Evolutionary conservation across 2,797 vertebrate species (phyloP), one percentile per base, ranked within the genome.

Genomic region (Falco cherrug): DNA sequence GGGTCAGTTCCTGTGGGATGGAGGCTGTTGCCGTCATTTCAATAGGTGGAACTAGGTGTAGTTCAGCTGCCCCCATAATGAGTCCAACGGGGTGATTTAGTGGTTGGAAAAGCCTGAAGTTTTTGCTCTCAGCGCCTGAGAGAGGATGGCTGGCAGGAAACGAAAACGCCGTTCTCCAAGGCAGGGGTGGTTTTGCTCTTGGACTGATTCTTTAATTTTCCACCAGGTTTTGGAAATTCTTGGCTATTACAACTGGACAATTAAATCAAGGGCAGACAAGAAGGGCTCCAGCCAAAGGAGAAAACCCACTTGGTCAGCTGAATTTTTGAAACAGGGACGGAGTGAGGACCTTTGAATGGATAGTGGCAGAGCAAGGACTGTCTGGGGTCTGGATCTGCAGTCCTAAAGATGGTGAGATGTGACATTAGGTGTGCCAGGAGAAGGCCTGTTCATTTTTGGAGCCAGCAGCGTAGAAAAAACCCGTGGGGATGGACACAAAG

Each of bases 1-100:
- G 93, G 97, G 97, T 97, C 97, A 97, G 85, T 94, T 97, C 97
- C 97, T 95, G 83, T 87, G 84, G 96, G 90, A 56, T 82, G 95
- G 64, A 64, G 93, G 4, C 85, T 17, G 51, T 39, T 90, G 90
- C 89, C 35, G 0, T 50, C 94, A 95, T 97, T 97, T 97, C 97
- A 97, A 97, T 97, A 97, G 95, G 56, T 97, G 97, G 97, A 97
- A 97, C 97, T 97, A 97, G 97, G 97, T 97, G 97, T 95, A 96
- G 95, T 28, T 95, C 89, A 82, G 6, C 89, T 84, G 76, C 87
- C 75, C 89, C 69, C 3, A 0, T 71, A 35, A 21, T 1, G 4
- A 56, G 84, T 65, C 94, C 83, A 63, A 4, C 1, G 0, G 57
- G 74, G 67, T 93, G 93, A 97, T 95, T 95, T 93, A 94, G 74